Evolutionary conservation across 2,113 vertebrate species (phyloP).

Genomic region (Paedocypris sp.): DNA sequence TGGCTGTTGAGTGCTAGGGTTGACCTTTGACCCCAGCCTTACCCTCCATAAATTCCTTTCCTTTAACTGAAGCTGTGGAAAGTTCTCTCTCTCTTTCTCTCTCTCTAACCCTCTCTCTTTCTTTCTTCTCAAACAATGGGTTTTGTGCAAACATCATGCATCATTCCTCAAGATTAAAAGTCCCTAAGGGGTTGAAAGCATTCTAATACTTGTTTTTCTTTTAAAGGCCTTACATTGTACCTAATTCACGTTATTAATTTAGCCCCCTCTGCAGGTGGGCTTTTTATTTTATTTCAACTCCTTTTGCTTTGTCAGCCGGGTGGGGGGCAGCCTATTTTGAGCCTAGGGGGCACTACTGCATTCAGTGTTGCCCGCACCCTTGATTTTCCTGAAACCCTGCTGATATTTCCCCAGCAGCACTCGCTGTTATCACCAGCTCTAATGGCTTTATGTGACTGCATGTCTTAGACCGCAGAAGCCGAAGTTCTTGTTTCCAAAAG

Average conservation of each 20-base stretch:
- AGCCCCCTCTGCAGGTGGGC: conserved; percentile 22
- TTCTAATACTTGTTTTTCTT: too few species aligned
- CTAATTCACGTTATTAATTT: neutral
- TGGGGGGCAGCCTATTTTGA: conserved; percentile 28
- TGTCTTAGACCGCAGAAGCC: neutral
- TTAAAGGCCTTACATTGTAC: too few species aligned
- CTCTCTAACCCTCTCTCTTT: conserved; percentile 40
- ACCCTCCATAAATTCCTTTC: conserved; percentile 58
- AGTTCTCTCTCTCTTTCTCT: conserved; percentile 40
- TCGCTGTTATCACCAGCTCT: neutral
- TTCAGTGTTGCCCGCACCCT: conserved; percentile 25
- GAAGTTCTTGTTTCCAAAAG: conserved; percentile 4
- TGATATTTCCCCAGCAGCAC: neutral
- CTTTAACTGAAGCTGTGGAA: conserved; percentile 41
- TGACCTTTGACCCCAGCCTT: conserved; percentile 69
- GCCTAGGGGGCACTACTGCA: conserved; percentile 51
- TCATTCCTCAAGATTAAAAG: neutral
- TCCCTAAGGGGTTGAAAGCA: neutral
- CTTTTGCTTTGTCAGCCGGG: conserved; percentile 22
- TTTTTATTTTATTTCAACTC: conserved; percentile 26
- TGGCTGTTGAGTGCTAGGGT: conserved; percentile 73
- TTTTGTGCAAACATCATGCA: conserved; percentile 11
- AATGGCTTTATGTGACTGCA: conserved; percentile 1
- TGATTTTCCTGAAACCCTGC: conserved; percentile 31
- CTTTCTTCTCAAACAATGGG: conserved; percentile 17